phyloP scores from a whole-genome alignment of 2,113 vertebrate genomes.

The Numida meleagris region DNA sequence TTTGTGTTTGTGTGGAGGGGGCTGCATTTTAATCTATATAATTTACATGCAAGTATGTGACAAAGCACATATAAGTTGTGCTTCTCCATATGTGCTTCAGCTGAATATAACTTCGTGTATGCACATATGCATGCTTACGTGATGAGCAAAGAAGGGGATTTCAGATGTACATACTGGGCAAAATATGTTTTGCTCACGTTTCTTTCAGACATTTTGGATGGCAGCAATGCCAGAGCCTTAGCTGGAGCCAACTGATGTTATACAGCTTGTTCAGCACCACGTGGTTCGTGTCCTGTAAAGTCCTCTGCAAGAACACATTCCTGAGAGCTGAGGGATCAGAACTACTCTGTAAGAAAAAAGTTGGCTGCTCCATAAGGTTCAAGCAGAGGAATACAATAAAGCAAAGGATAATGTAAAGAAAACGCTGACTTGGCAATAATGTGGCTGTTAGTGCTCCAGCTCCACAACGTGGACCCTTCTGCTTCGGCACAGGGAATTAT shows the following conservation, averaged over 20 bases:
- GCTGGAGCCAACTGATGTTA: neutral
- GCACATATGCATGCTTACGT: neutral
- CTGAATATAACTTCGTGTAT: too few relatives aligned
- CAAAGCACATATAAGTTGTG: neutral
- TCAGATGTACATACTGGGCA: neutral
- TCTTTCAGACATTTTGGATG: neutral
- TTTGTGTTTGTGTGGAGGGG: neutral
- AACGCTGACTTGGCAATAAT: neutral
- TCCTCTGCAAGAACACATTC: neutral
- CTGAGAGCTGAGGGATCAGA: neutral
- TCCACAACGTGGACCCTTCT: neutral
- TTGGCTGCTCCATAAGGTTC: neutral
- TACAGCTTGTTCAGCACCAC: neutral
- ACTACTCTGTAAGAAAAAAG: neutral
- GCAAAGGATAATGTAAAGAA: neutral
- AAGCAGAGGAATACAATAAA: neutral
- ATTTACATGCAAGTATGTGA: neutral
- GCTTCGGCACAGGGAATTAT: neutral
- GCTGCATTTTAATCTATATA: neutral
- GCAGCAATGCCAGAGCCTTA: neutral
- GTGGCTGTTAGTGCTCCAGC: neutral
- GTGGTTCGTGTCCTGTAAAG: neutral
- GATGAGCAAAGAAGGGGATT: neutral
- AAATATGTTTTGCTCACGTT: neutral
- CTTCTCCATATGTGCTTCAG: rapidly evolving